These are phyloP conservation scores for Drosophila arawakana DNA, from an alignment of 1,140 invertebrate genomes.

Conservation along the genomic window DNA sequence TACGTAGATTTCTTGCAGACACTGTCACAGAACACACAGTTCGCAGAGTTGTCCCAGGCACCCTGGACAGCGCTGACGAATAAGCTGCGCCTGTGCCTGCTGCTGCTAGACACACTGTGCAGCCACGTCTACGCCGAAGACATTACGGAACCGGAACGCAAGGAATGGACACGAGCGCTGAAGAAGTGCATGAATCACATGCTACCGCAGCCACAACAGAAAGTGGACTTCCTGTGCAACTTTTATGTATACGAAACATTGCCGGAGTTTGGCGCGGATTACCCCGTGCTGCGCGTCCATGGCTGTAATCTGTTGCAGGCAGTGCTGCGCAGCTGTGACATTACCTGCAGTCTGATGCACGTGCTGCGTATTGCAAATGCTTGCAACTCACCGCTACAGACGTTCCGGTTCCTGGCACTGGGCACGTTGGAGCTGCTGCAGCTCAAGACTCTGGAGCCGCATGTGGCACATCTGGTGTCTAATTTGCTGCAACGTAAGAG, in stretches of 20 bases:
- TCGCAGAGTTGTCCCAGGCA: constrained; percentile 21
- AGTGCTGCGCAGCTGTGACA: constrained; percentile 34
- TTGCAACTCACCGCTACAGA: constrained; percentile 43
- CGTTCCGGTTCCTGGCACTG: constrained; percentile 83
- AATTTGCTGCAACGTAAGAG: constrained; percentile 80
- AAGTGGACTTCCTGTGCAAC: constrained; percentile 85
- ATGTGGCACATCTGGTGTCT: constrained; percentile 47
- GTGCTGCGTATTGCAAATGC: constrained; percentile 66
- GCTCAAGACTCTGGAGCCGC: constrained; percentile 21
- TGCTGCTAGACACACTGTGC: constrained; percentile 49
- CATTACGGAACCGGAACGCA: constrained; percentile 4
- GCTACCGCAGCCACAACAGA: constrained; percentile 84
- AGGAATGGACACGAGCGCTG: constrained; percentile 63
- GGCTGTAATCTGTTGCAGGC: constrained; percentile 65
- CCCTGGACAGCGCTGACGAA: constrained; percentile 55
- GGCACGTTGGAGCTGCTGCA: constrained; percentile 47
- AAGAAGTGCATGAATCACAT: constrained; percentile 77
- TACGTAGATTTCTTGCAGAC: constrained; percentile 68
- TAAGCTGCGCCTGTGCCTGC: constrained; percentile 56
- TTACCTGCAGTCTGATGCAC: constrained; percentile 42
- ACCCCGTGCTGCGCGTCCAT: constrained; percentile 57
- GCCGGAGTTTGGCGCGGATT: constrained; percentile 39
- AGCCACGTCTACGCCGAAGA: constrained; percentile 25
- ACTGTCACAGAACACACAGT: constrained; percentile 55
- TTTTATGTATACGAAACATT: constrained; percentile 77